Evolutionary conservation across 2,888 invertebrate genomes (phyloP), one percentile per base, ranked within the genome.

Genomic region (Falcaria lacertinaria): DNA sequence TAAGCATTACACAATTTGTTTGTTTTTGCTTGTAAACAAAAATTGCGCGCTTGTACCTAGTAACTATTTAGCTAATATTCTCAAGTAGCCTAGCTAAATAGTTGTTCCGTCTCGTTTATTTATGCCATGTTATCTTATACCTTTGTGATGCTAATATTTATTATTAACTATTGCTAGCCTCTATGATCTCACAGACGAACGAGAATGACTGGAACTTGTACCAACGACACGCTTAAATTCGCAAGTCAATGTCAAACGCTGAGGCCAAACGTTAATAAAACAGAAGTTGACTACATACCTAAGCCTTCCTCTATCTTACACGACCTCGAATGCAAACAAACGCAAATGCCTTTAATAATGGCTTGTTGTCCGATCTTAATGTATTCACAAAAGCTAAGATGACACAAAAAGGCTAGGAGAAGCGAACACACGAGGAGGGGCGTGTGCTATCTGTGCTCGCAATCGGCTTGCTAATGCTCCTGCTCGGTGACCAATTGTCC

Each of bases 401-500:
- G 60, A 54, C 59, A 60, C 57, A 60, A 58, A 28, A 55, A 55
- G 60, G 69, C 65, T 67, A 61, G 57, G 47, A 45, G 45, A 50
- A 57, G 63, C 47, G 46, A 48, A 45, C 48, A 35, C 42, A 47
- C 40, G 49, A 47, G 36, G 52, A 45, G 45, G 47, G 52, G 48
- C 52, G 48, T 44, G 50, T 41, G 52, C 52, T 68, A 69, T 75
- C 73, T 58, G 50, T 47, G 48, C 45, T 49, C 57, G 51, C 57
- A 57, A 76, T 74, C 71, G 44, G 43, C 52, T 40, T 52, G 60
- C 64, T 64, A 69, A 73, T 71, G 52, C 59, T n/a, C n/a, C n/a
- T n/a, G n/a, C n/a, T n/a, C n/a, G n/a, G 51, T 49, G 56, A 50
- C 62, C 62, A 52, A 60, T 60, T 70, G 74, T 73, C 79, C 77